Evolutionary conservation across 2,113 vertebrate genomes (phyloP), one percentile per base, ranked within the genome.

Genomic region (Cyphomyrus plagiostoma): DNA sequence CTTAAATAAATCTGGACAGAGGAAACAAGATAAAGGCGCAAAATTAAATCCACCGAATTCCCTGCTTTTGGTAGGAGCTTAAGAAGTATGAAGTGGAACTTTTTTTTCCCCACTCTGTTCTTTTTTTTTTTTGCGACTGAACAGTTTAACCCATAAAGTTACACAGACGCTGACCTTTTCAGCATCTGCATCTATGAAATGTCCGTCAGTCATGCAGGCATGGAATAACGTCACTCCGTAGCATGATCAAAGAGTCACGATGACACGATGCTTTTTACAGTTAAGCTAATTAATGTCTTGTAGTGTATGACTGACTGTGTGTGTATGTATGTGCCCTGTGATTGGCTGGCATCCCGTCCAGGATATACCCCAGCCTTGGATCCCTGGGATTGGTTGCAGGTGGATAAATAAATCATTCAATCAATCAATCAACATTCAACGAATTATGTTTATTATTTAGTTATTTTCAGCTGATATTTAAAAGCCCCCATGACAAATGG

Each of bases 1-100:
- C 85, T 87, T 48, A 87, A 87, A 92, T 90, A 90, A 92, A 91
- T 93, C 89, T 90, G 90, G 91, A 58, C 90, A 90, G 52, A 66
- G 84, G 88, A 91, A 30, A 85, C 83, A 91, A 90, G 7, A 85
- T 90, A n/a, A 77, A 23, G 50, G 58, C 86, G 62, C 89, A 85
- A 88, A 90, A 88, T 62, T 30, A 90, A 89, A 89, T 58, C 74
- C 89, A 52, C 90, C 39, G 86, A 90, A 52, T 58, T 89, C 87
- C 82, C 9, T 84, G 21, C 15, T 53, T 87, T 53, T 35, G 3
- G 30, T 53, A 8, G 46, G 26, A 87, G 49, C 50, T 46, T 45
- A 45, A 46, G 13, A 53, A 86, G 26, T 8, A 86, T 9, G 17
- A 86, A 86, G 48, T 53, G n/a, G 21, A 86, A 49, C 35, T 49